These are phyloP conservation scores for Nicator chloris DNA, from an alignment of 2,113 vertebrate species.

Conservation along the genomic window DNA sequence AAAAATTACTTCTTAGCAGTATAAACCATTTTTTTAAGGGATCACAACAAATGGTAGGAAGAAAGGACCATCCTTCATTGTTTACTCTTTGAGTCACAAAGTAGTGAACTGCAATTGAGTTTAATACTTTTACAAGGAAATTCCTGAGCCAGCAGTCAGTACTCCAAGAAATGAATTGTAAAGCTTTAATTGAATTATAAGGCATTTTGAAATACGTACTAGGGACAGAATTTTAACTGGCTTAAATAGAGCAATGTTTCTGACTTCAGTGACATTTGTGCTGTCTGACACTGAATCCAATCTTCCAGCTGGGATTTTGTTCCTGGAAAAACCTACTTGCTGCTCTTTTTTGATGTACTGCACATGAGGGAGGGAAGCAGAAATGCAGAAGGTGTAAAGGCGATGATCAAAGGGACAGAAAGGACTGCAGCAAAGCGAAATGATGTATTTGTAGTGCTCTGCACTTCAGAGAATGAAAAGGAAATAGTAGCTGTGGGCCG, in stretches of 20 bases:
- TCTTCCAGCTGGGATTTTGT: background rate
- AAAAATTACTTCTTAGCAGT: background rate
- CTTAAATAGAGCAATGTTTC: background rate
- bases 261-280: background rate
- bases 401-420: constrained; percentile 27
- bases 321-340: background rate
- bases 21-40: background rate
- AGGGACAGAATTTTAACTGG: background rate
- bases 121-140: background rate
- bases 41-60: background rate
- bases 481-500: constrained; percentile 3
- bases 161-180: background rate
- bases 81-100: background rate
- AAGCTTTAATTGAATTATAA: background rate
- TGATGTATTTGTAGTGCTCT: constrained; percentile 36
- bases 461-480: constrained; percentile 3
- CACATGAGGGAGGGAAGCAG: background rate
- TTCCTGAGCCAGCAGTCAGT: background rate
- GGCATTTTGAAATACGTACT: background rate
- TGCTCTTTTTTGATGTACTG: background rate
- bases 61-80: background rate
- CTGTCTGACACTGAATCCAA: background rate
- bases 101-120: background rate
- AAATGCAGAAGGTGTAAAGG: constrained; percentile 25
- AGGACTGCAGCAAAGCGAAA: constrained; percentile 32